Evolutionary conservation across 2,113 vertebrate genomes (phyloP).

Genomic region (Ptychochromis oligacanthus): DNA sequence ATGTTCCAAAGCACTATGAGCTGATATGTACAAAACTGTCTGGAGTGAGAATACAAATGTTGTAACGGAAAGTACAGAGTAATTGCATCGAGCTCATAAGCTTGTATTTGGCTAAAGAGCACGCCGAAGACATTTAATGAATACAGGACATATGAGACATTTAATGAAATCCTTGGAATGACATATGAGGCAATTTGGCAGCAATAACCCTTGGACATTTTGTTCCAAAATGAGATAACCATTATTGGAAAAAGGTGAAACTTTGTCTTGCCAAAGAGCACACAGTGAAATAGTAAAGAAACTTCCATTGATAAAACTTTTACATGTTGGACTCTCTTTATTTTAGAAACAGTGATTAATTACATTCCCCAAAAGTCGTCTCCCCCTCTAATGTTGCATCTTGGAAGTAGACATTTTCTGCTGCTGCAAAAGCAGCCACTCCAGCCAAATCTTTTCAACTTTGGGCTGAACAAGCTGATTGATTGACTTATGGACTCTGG

Average conservation of each 20-base stretch:
- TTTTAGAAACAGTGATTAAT: conserved; percentile 50
- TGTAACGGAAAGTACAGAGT: conserved; percentile 34
- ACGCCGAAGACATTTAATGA: conserved; percentile 40
- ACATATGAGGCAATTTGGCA: conserved; percentile 58
- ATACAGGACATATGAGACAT: conserved; percentile 39
- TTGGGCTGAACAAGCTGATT: conserved; percentile 45
- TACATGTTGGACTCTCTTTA: conserved; percentile 35
- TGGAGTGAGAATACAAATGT: conserved; percentile 10
- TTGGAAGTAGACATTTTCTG: conserved; percentile 28
- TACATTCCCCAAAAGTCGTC: conserved; percentile 6
- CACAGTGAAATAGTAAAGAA: conserved; percentile 31
- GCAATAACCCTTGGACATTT: conserved; percentile 25
- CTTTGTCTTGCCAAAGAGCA: conserved; percentile 30
- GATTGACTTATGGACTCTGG: conserved; percentile 61
- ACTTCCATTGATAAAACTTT: conserved; percentile 44
- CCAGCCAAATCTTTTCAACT: conserved; percentile 40
- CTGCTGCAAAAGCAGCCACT: conserved; percentile 14
- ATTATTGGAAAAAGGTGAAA: conserved; percentile 53
- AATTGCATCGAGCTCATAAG: conserved; percentile 39
- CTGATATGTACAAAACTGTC: conserved; percentile 35
- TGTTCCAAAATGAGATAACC: conserved; percentile 53
- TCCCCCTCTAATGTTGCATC: conserved; percentile 1
- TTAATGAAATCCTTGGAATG: conserved; percentile 57
- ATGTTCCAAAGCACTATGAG: conserved; percentile 32
- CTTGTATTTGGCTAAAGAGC: conserved; percentile 29